Conservation (phyloP, 2,113 vertebrate species). For the Procavia capensis region DNA sequence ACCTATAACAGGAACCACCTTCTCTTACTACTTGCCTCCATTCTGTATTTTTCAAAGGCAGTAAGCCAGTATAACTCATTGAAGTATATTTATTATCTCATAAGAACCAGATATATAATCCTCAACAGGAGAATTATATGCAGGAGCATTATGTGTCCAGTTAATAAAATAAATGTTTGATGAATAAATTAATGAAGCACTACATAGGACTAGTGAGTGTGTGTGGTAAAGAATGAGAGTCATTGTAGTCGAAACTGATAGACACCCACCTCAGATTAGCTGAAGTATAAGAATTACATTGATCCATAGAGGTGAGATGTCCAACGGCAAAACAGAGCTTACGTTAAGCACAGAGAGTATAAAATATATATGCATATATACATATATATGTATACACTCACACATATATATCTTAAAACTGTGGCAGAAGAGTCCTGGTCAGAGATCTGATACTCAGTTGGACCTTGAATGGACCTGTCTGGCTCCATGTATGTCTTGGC, state of each 20-base stretch:
- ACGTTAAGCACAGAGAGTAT: background rate
- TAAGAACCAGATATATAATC: conserved; percentile 31
- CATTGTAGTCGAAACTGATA: conserved; percentile 4
- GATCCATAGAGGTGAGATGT: background rate
- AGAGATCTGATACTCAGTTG: background rate
- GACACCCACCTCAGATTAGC: background rate
- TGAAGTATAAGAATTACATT: conserved; percentile 11
- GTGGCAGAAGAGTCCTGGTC: background rate
- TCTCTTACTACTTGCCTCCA: background rate
- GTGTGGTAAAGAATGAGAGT: conserved; percentile 9
- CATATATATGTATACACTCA: too few relatives aligned
- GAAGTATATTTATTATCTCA: conserved; percentile 8
- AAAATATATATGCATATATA: too few relatives aligned
- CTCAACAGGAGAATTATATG: background rate
- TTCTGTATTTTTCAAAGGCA: conserved; percentile 31
- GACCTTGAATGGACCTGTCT: background rate
- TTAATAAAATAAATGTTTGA: conserved; percentile 4
- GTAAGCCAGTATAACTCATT: background rate
- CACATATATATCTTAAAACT: background rate
- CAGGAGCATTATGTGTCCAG: too few relatives aligned
- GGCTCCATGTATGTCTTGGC: background rate
- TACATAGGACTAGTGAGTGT: background rate
- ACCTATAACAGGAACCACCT: too few relatives aligned
- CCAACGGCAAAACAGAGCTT: background rate
- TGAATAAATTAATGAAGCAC: conserved; percentile 18